Base-by-base conservation (phyloP, 2,113 vertebrate species). In the Antigone vipio region DNA sequence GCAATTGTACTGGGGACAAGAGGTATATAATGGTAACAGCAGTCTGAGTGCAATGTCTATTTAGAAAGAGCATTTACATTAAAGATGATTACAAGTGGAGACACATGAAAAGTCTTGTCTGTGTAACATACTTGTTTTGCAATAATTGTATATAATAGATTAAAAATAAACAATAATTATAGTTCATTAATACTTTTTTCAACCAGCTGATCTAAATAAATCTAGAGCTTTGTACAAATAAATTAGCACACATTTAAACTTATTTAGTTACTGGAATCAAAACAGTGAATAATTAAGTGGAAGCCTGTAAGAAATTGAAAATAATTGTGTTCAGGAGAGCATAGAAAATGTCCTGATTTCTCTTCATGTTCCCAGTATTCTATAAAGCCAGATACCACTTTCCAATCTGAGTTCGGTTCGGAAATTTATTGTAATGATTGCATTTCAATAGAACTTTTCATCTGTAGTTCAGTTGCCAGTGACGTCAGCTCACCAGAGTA, bases 381-480 rank as follows among this genome's bases (percentile, higher is more conserved):
- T 38, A 2, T 19, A 47, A 23, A 23, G 38, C 17, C 50, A 85
- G 42, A 18, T 15, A 80, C 2, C 26, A 24, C 44, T 71, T 60
- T 74, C 32, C 32, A 55, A 66, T 10, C 18, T 1, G 5, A 79
- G 23, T 63, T 42, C 45, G 17, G 10, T 66, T 84, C 62, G 44
- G n/a, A 45, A 11, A n/a, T 49, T 12, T 38, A n/a, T 45, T 45
- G 38, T 15, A 27, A 34, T 4, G 14, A 62, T 45, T 29, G 6
- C 58, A 55, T 71, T 88, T 71, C 4, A 3, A 52, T 12, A 84
- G 72, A 12, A 15, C 35, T 62, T 40, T 23, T 42, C 27, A 42
- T 47, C 12, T 23, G 1, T 1, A 49, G 56, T 12, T 40, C 30
- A 52, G 23, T 2, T 15, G 30, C 15, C 40, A 55, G 15, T 0